Evolutionary conservation across 2,113 vertebrate genomes (phyloP).

Genomic region (Megatriorchis doriae): DNA sequence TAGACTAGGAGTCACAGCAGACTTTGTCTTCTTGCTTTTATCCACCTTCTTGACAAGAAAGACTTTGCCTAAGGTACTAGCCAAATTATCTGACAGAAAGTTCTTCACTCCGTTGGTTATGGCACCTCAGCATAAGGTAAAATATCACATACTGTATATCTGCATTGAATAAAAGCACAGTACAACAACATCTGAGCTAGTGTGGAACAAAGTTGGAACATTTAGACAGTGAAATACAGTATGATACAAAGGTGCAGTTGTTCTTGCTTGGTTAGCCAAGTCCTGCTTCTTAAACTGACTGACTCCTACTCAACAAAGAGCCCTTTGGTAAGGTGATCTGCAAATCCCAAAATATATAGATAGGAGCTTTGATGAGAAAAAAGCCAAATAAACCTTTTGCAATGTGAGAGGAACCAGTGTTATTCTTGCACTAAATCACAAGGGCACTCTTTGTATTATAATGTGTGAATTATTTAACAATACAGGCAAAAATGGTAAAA

Average conservation of each 20-base stretch:
- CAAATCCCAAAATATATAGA: background rate
- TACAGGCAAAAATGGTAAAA: background rate
- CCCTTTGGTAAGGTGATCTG: background rate
- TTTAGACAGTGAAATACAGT: background rate
- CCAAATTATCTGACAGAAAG: background rate
- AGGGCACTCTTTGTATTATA: background rate
- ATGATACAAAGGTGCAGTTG: background rate
- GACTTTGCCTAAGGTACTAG: background rate
- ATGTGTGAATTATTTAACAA: background rate
- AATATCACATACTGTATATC: background rate
- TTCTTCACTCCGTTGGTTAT: background rate
- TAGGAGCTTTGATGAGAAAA: background rate
- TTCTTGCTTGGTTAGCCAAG: background rate
- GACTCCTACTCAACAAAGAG: background rate
- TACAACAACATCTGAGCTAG: background rate
- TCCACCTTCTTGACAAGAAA: background rate
- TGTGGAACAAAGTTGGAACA: background rate
- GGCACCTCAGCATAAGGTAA: background rate
- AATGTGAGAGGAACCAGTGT: background rate
- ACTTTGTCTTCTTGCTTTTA: background rate
- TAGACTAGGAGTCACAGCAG: background rate
- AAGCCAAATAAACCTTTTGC: background rate
- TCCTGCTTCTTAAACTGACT: background rate
- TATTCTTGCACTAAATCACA: background rate
- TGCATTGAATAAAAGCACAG: background rate